Conservation (phyloP, 2,797 vertebrate species). For the Pseudochromis fuscus region DNA sequence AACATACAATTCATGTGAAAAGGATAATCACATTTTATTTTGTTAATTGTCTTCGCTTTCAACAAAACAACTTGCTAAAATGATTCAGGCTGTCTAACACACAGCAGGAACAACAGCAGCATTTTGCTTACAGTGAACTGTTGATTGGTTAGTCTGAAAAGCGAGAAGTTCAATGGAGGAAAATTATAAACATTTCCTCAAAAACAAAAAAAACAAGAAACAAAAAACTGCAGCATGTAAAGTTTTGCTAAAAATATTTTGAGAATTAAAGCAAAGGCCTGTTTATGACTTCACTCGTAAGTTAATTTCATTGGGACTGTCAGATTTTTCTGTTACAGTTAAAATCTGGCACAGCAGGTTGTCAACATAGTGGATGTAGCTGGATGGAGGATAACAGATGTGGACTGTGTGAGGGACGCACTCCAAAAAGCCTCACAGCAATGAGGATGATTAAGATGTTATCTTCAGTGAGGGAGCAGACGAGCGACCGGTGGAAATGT, state of each 20-base stretch:
- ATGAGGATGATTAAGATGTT: slow-evolving; percentile 70
- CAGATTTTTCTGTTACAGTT: too few relatives aligned
- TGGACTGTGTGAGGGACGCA: slow-evolving; percentile 39
- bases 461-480: slow-evolving; percentile 61
- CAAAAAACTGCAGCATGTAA: not conserved
- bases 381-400: slow-evolving; percentile 54
- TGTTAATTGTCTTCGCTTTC: too few relatives aligned
- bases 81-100: too few relatives aligned
- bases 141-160: not conserved
- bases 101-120: not conserved
- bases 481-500: slow-evolving; percentile 77
- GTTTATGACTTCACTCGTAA: too few relatives aligned
- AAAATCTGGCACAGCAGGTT: too few relatives aligned
- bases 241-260: not conserved
- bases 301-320: too few relatives aligned
- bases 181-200: too few relatives aligned
- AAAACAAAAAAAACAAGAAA: too few relatives aligned
- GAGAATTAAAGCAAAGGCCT: not conserved
- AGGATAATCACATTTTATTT: too few relatives aligned
- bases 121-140: not conserved
- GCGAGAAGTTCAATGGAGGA: not conserved
- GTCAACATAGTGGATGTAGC: slow-evolving; percentile 22
- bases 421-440: slow-evolving; percentile 65
- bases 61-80: too few relatives aligned
- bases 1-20: too few relatives aligned